A percentile compares a stretch with the other conserved stretches of the same genome.
phyloP scores from a whole-genome alignment of 2,888 invertebrate genomes.

The Ceraclea dissimilis region DNA sequence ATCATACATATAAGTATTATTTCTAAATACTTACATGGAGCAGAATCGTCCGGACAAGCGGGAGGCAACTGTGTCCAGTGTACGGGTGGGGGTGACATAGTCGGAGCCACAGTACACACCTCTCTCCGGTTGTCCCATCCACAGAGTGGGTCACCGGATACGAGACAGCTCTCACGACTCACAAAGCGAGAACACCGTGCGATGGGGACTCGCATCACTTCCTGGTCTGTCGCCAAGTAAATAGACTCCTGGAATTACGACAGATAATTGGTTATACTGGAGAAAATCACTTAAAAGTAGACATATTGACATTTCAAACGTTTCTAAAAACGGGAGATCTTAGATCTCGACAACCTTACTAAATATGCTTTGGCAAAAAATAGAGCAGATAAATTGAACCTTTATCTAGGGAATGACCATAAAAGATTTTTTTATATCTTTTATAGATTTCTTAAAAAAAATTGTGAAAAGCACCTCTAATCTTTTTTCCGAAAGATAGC shows the following conservation, averaged over 20 bases:
- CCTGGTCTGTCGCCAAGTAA: slow-evolving; percentile 64
- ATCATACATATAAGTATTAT: too few relatives aligned
- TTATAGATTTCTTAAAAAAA: too few relatives aligned
- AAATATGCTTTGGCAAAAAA: too few relatives aligned
- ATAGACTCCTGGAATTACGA: slow-evolving; percentile 53
- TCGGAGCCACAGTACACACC: slow-evolving; percentile 63
- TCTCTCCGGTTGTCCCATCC: slow-evolving; percentile 81
- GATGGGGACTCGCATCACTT: slow-evolving; percentile 65
- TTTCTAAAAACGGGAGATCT: too few relatives aligned
- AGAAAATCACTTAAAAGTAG: neutral
- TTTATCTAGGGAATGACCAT: too few relatives aligned
- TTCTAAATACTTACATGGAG: slow-evolving; percentile 49
- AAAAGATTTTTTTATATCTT: too few relatives aligned
- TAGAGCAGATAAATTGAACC: too few relatives aligned
- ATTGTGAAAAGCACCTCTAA: too few relatives aligned
- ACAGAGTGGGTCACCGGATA: slow-evolving; percentile 88
- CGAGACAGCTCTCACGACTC: slow-evolving; percentile 63
- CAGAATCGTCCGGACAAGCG: slow-evolving; percentile 60
- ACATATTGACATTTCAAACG: too few relatives aligned
- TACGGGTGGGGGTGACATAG: slow-evolving; percentile 33
- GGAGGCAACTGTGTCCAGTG: slow-evolving; percentile 70
- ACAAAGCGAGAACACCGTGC: slow-evolving; percentile 71
- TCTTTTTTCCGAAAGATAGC: too few relatives aligned
- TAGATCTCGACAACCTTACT: too few relatives aligned
- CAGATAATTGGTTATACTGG: neutral